Evolutionary conservation across 2,113 vertebrate species (phyloP).

Genomic region (Myrmecophaga tridactyla): DNA sequence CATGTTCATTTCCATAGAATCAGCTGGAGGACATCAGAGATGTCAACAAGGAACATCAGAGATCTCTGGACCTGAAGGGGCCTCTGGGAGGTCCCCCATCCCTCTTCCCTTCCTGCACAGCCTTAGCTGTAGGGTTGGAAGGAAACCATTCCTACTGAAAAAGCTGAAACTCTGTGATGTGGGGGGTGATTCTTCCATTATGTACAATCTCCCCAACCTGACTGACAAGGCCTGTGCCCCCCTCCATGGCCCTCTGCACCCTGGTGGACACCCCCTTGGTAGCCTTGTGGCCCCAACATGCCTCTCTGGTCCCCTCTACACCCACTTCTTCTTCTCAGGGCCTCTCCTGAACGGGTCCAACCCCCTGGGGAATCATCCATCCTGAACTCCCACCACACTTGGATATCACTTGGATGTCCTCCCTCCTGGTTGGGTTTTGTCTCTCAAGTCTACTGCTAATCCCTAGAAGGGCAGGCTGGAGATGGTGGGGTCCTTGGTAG

Average conservation of each 20-base stretch:
- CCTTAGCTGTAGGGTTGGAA: not conserved
- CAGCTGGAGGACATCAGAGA: not conserved
- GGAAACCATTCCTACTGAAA: not conserved
- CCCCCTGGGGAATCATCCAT: not conserved
- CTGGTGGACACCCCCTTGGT: not conserved
- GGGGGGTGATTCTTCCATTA: not conserved
- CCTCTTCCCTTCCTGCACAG: not conserved
- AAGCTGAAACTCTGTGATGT: not conserved
- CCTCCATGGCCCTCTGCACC: not conserved
- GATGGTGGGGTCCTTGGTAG: not conserved
- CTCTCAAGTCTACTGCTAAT: not conserved
- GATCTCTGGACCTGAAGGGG: not conserved
- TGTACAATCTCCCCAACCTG: no score
- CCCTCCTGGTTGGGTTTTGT: not conserved
- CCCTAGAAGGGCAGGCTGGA: not conserved
- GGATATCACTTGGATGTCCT: not conserved
- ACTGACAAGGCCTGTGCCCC: fast-evolving
- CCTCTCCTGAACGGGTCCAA: not conserved
- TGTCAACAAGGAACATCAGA: not conserved
- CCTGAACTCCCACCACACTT: not conserved
- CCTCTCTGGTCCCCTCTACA: not conserved
- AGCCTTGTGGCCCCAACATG: not conserved
- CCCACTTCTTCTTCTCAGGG: not conserved
- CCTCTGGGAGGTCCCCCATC: not conserved
- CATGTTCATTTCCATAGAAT: not conserved